Conservation (phyloP, 2,113 vertebrate genomes). For the Sterna hirundo region DNA sequence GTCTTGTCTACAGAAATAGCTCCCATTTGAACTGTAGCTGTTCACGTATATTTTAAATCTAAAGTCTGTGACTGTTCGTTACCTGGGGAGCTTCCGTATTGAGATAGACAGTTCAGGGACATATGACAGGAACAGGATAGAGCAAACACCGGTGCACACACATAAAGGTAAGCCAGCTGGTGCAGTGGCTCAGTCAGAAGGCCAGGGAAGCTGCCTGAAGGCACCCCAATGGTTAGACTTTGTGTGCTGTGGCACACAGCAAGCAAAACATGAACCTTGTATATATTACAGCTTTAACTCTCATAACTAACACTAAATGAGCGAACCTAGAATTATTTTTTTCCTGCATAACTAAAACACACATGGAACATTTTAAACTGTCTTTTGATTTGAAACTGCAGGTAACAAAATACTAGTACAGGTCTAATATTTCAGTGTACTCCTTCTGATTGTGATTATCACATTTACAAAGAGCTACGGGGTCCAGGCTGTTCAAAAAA, state of each 20-base stretch:
- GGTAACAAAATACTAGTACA: not conserved
- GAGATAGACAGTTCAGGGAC: not conserved
- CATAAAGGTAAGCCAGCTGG: not conserved
- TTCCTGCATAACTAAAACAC: not conserved
- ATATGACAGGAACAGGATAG: not conserved
- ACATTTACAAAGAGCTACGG: not conserved
- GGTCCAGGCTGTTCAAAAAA: not conserved
- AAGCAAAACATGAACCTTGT: not conserved
- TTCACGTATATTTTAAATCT: not conserved
- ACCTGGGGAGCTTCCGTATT: not conserved
- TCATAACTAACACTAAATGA: not conserved
- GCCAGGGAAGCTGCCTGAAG: not conserved
- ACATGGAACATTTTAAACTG: not conserved
- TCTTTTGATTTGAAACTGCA: constrained; percentile 15
- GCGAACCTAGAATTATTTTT: not conserved
- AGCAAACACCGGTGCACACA: not conserved
- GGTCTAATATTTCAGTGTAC: not conserved
- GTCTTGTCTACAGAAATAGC: constrained; percentile 4
- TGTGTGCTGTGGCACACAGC: not conserved
- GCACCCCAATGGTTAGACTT: not conserved
- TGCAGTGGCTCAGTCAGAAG: not conserved
- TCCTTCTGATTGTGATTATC: constrained; percentile 11
- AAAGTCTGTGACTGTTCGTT: not conserved
- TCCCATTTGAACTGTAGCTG: not conserved
- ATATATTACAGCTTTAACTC: not conserved